Conservation (phyloP, 2,888 invertebrate species). For the Dendrolimus houi region DNA sequence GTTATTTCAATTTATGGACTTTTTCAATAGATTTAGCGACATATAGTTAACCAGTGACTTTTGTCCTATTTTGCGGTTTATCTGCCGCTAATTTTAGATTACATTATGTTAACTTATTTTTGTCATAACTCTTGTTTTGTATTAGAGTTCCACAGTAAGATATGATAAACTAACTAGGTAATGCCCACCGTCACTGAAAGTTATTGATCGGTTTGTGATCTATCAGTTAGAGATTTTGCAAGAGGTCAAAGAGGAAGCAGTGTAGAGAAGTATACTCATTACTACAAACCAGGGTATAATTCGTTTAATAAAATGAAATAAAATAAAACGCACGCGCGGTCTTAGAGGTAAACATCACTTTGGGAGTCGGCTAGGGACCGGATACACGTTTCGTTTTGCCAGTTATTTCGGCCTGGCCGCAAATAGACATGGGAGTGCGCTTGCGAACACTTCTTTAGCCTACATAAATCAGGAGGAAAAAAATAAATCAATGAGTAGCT, state of each 20-base stretch:
- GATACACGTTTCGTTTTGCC: constrained; percentile 52
- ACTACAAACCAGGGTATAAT: constrained; percentile 55
- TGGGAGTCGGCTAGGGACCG: constrained; percentile 33
- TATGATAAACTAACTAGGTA: too few relatives aligned
- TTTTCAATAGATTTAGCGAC: too few relatives aligned
- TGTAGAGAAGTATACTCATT: constrained; percentile 41
- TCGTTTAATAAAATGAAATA: constrained; percentile 9
- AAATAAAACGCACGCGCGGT: too few relatives aligned
- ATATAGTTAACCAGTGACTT: too few relatives aligned
- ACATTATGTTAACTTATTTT: too few relatives aligned
- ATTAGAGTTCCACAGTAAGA: too few relatives aligned
- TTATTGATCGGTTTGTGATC: too few relatives aligned
- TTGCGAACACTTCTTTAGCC: constrained; percentile 43
- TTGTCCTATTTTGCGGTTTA: too few relatives aligned
- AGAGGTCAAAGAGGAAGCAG: constrained; percentile 43
- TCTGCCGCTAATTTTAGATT: too few relatives aligned
- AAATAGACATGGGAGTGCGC: constrained; percentile 48
- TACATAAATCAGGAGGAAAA: constrained; percentile 45
- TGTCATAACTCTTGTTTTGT: too few relatives aligned
- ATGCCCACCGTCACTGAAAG: too few relatives aligned
- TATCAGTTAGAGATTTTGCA: constrained; percentile 42
- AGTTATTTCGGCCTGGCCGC: constrained; percentile 52
- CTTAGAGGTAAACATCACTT: constrained; percentile 24
- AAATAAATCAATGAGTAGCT: constrained; percentile 33
- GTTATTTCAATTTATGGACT: too few relatives aligned